These are phyloP conservation scores for Mesitornis unicolor DNA, from an alignment of 2,113 vertebrate genomes.

Conservation along the genomic window DNA sequence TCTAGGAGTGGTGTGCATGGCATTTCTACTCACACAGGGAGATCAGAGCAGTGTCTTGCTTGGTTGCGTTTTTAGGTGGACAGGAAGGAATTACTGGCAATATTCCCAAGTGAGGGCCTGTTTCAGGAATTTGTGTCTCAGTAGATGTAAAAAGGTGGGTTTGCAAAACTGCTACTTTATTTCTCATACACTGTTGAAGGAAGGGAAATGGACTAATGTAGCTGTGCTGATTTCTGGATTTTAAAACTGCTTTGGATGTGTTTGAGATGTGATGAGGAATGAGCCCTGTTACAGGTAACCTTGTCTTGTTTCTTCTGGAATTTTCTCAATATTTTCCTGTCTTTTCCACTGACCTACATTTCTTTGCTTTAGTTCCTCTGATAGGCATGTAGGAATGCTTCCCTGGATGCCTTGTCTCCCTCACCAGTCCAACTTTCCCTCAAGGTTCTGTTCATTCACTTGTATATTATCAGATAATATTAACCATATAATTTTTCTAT, in stretches of 20 bases:
- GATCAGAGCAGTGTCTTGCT: background rate
- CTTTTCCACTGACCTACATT: background rate
- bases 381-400: background rate
- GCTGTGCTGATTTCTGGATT: background rate
- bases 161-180: background rate
- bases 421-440: background rate
- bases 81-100: background rate
- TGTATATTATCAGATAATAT: slow-evolving; percentile 19
- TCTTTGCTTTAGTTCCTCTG: background rate
- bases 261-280: background rate
- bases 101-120: background rate
- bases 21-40: rapidly evolving
- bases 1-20: background rate
- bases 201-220: background rate
- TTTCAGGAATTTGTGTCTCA: background rate
- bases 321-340: background rate
- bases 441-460: background rate
- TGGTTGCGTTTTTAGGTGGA: background rate
- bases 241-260: background rate
- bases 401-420: background rate
- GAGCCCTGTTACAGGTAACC: background rate
- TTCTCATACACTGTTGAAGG: background rate
- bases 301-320: background rate
- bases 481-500: slow-evolving; percentile 7
- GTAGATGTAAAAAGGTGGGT: background rate